Conservation (phyloP, 2,797 vertebrate species). For the Psittacula derbiana region DNA sequence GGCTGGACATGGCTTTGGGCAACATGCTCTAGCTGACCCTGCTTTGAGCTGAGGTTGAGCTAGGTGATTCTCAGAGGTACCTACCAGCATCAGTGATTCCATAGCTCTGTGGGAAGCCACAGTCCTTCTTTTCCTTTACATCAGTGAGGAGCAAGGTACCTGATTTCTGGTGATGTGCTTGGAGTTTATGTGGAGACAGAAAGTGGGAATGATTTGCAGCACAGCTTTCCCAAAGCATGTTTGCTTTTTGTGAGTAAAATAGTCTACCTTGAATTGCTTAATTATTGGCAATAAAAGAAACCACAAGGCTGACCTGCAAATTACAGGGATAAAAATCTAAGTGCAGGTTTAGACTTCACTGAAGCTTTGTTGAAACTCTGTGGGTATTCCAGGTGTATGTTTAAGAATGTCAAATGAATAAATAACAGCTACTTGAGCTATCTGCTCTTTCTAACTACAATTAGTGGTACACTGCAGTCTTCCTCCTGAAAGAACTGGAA, state of each 20-base stretch:
- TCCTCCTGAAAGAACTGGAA: constrained; percentile 33
- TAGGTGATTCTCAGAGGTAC: neutral
- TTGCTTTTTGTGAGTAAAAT: constrained; percentile 10
- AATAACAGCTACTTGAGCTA: constrained; percentile 49
- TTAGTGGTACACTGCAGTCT: constrained; percentile 49
- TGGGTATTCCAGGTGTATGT: constrained; percentile 46
- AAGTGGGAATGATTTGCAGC: neutral
- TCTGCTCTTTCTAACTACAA: constrained; percentile 38
- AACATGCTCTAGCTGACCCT: neutral
- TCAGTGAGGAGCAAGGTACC: neutral
- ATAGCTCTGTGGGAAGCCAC: neutral
- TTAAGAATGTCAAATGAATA: constrained; percentile 60
- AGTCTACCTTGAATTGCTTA: constrained; percentile 35
- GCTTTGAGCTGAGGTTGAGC: neutral
- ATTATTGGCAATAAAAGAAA: constrained; percentile 57
- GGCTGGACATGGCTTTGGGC: neutral
- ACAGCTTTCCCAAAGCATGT: neutral
- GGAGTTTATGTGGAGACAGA: neutral
- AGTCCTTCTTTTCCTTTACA: neutral
- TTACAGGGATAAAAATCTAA: constrained; percentile 55
- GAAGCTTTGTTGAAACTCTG: constrained; percentile 55
- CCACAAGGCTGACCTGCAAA: neutral
- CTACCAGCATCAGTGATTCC: neutral
- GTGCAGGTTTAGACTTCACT: constrained; percentile 42
- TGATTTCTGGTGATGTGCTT: neutral